These are phyloP conservation scores for Athetis lepigone DNA, from an alignment of 2,888 invertebrate genomes.

Conservation along the genomic window DNA sequence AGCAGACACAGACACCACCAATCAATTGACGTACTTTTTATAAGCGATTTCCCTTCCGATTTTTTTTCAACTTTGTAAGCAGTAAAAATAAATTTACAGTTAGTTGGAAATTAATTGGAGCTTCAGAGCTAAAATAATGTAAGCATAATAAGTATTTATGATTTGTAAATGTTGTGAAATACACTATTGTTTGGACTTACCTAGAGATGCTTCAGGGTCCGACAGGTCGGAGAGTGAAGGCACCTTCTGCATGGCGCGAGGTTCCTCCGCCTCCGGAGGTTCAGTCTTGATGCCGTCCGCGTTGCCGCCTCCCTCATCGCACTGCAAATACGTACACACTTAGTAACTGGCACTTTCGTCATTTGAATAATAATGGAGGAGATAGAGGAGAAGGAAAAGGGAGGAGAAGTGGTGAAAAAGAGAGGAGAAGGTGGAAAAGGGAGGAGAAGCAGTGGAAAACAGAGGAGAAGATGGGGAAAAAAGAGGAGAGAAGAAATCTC, in stretches of 20 bases:
- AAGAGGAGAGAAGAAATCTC: background rate
- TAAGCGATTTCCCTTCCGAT: too few relatives aligned
- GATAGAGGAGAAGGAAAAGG: background rate
- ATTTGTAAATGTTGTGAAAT: too few relatives aligned
- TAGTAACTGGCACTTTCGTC: background rate
- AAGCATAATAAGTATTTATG: too few relatives aligned
- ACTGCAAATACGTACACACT: conserved; percentile 68
- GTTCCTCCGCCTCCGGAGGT: conserved; percentile 91
- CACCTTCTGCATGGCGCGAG: conserved; percentile 95
- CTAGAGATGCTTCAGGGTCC: conserved; percentile 96
- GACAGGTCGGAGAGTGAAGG: conserved; percentile 97
- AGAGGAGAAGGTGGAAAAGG: background rate
- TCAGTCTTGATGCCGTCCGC: conserved; percentile 90
- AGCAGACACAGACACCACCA: too few relatives aligned
- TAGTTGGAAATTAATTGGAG: too few relatives aligned
- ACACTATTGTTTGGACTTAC: too few relatives aligned
- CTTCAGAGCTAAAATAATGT: too few relatives aligned
- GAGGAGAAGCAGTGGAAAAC: background rate
- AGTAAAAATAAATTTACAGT: too few relatives aligned
- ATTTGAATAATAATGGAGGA: too few relatives aligned
- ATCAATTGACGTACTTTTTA: too few relatives aligned
- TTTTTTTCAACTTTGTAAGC: too few relatives aligned
- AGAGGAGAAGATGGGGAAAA: too few relatives aligned
- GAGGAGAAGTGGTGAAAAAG: background rate
- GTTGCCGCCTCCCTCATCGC: conserved; percentile 92